These are phyloP conservation scores for Nothoprocta perdicaria DNA, from an alignment of 2,113 vertebrate genomes.

Conservation along the genomic window DNA sequence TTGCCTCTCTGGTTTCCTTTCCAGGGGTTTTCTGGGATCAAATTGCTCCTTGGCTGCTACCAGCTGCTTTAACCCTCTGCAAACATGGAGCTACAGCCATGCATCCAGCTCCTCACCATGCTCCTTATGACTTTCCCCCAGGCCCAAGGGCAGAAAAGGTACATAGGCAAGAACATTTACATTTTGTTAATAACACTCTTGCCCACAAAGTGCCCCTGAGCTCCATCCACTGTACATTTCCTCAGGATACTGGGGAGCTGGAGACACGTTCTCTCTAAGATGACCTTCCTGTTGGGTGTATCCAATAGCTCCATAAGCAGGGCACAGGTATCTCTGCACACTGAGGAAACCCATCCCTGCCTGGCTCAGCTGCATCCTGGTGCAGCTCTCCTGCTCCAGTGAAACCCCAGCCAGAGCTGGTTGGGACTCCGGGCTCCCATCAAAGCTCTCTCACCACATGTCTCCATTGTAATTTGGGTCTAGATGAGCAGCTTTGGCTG, in stretches of 20 bases:
- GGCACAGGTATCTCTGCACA: no score
- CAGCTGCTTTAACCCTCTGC: not conserved
- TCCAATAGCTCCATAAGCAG: not conserved
- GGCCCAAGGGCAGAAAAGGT: not conserved
- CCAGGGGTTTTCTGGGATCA: not conserved
- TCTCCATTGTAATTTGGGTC: not conserved
- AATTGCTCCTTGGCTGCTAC: not conserved
- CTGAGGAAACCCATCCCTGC: rapidly evolving
- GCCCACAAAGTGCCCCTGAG: not conserved
- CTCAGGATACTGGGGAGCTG: not conserved
- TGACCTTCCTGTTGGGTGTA: not conserved
- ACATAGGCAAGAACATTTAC: not conserved
- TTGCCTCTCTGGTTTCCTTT: not conserved
- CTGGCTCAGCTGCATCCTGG: not conserved
- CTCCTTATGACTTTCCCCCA: not conserved
- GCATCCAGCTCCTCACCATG: not conserved
- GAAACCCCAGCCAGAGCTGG: not conserved
- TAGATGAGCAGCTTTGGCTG: not conserved
- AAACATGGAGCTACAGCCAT: not conserved
- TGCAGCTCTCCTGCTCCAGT: not conserved
- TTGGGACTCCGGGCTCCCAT: not conserved
- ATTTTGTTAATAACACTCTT: not conserved
- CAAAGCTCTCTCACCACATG: not conserved
- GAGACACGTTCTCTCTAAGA: not conserved
- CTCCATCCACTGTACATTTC: not conserved